Conservation (phyloP, 2,113 vertebrate genomes). For the Lathamus discolor region DNA sequence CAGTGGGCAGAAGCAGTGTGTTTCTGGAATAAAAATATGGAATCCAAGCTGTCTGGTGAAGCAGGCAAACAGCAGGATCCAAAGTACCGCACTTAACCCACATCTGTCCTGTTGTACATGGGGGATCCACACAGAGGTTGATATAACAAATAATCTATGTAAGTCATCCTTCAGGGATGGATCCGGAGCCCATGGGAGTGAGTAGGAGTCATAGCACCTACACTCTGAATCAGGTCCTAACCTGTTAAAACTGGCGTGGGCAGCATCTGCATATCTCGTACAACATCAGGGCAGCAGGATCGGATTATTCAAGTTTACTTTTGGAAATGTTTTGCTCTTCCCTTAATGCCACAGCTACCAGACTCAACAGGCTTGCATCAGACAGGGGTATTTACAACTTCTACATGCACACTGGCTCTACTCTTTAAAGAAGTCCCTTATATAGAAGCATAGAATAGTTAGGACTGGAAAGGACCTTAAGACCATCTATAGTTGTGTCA, state of each 20-base stretch:
- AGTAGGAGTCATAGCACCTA: background rate
- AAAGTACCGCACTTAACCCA: background rate
- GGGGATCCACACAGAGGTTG: background rate
- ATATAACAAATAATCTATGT: background rate
- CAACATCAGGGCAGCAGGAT: background rate
- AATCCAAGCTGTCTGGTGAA: background rate
- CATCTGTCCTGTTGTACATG: background rate
- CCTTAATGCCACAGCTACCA: background rate
- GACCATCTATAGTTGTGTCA: background rate
- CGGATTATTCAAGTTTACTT: background rate
- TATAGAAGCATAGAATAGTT: background rate
- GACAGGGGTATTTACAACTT: background rate
- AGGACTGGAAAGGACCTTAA: background rate
- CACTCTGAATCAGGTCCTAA: background rate
- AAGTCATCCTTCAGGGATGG: background rate
- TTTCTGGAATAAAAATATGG: background rate
- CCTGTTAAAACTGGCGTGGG: background rate
- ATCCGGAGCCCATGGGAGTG: background rate
- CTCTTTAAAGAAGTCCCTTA: background rate
- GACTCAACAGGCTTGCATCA: background rate
- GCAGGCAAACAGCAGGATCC: background rate
- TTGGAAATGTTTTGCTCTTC: background rate
- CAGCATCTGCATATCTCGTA: background rate
- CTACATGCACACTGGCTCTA: background rate
- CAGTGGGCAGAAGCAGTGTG: background rate